These are phyloP conservation scores for Myotis findleyi DNA, from an alignment of 2,797 vertebrate species.

Conservation along the genomic window DNA sequence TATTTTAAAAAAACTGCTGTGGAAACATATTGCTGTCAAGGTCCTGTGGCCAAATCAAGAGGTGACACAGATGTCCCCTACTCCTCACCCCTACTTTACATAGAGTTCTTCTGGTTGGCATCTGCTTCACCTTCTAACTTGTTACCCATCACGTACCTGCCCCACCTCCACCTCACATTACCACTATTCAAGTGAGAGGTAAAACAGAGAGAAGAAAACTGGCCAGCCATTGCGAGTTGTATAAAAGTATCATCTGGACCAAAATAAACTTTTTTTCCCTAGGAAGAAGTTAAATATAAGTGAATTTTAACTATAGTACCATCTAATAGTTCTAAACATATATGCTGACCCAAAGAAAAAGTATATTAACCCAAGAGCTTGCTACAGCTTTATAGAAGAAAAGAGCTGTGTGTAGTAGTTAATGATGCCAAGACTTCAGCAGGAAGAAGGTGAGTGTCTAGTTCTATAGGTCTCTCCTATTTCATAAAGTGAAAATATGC, in stretches of 20 bases:
- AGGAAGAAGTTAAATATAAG: neutral
- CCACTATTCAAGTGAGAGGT: neutral
- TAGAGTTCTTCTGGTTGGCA: neutral
- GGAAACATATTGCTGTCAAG: neutral
- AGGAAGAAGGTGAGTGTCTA: neutral
- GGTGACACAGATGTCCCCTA: neutral
- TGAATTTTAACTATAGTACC: neutral
- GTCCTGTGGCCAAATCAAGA: neutral
- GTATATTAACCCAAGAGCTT: neutral
- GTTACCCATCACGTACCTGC: neutral
- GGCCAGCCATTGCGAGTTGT: accelerated
- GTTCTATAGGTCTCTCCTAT: neutral
- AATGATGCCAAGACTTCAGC: neutral
- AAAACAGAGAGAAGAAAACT: neutral
- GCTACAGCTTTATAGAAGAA: neutral
- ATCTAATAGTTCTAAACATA: neutral
- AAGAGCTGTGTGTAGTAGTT: neutral
- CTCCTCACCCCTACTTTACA: neutral
- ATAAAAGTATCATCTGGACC: neutral
- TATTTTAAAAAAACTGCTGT: neutral
- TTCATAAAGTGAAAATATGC: slow-evolving; percentile 19
- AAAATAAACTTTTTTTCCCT: neutral
- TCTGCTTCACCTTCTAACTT: neutral
- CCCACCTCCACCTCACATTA: neutral
- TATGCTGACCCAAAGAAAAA: slow-evolving; percentile 22